Percentiles rank a stretch among this genome's conserved stretches.
Evolutionary conservation across 2,797 vertebrate genomes (phyloP).

Genomic region (Anguilla pacifica): DNA sequence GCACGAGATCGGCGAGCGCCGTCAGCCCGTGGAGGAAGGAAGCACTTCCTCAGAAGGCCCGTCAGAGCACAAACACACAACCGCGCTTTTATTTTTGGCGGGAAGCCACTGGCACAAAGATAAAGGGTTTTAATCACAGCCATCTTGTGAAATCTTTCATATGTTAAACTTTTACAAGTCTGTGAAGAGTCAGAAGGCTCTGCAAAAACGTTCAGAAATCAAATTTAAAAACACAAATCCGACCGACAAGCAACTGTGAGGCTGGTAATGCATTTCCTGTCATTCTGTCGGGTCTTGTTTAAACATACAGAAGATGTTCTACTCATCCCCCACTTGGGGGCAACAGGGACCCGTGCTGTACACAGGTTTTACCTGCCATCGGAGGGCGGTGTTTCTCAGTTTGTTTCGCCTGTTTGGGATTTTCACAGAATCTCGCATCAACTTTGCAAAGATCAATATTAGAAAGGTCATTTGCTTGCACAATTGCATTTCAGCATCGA

Average conservation of each 20-base stretch:
- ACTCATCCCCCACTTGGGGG: neutral
- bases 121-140: neutral
- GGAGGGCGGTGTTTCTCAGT: slow-evolving; percentile 3
- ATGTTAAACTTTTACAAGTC: neutral
- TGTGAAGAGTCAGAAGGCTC: neutral
- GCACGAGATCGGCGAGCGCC: neutral
- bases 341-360: neutral
- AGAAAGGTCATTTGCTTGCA: neutral
- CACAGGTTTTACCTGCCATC: neutral
- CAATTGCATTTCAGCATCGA: neutral
- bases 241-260: neutral
- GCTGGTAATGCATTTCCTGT: neutral
- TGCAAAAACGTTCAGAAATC: neutral
- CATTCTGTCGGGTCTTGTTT: neutral
- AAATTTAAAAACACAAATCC: neutral
- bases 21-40: neutral
- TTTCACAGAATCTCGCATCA: neutral
- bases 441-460: slow-evolving; percentile 7
- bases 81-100: neutral
- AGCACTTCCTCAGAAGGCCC: neutral
- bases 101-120: neutral
- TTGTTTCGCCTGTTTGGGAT: too few species aligned
- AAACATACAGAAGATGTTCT: neutral
- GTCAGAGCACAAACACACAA: neutral
- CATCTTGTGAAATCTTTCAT: neutral